These are phyloP conservation scores for Ariopsis seemanni DNA, from an alignment of 2,113 vertebrate species.

Conservation along the genomic window DNA sequence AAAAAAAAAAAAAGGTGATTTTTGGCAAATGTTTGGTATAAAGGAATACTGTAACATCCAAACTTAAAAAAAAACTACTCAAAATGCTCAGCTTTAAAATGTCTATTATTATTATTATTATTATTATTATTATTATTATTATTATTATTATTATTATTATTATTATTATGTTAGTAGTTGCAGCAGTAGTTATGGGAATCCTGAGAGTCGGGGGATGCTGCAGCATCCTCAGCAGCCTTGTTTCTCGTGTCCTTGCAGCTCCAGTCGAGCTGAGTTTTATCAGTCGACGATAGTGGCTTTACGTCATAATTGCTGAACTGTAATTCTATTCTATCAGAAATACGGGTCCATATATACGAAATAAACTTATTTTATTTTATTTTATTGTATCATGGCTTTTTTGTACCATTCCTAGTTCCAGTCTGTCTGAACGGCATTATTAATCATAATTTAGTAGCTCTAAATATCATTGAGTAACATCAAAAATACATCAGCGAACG, in stretches of 20 bases:
- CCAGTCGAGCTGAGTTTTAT: conserved; percentile 89
- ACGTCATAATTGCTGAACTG: conserved; percentile 64
- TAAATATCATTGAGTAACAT: background rate
- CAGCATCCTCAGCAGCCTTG: background rate
- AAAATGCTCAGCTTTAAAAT: background rate
- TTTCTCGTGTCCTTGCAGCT: background rate
- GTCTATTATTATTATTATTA: background rate
- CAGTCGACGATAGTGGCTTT: conserved; percentile 72
- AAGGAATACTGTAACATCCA: background rate
- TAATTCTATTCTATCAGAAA: conserved; percentile 69
- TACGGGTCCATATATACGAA: conserved; percentile 88
- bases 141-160: conserved; percentile 18
- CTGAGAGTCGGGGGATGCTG: background rate
- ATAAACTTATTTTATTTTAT: conserved; percentile 79
- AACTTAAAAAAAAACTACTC: background rate
- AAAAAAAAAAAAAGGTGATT: background rate
- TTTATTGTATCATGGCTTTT: conserved; percentile 45
- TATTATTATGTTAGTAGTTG: background rate
- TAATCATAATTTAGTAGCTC: background rate
- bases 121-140: conserved; percentile 17
- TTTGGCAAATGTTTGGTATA: background rate
- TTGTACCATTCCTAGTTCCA: background rate
- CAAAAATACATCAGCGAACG: background rate
- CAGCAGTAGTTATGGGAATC: background rate
- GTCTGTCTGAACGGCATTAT: background rate